Base-by-base conservation (phyloP, 2,113 vertebrate genomes). In the Psophia crepitans region DNA sequence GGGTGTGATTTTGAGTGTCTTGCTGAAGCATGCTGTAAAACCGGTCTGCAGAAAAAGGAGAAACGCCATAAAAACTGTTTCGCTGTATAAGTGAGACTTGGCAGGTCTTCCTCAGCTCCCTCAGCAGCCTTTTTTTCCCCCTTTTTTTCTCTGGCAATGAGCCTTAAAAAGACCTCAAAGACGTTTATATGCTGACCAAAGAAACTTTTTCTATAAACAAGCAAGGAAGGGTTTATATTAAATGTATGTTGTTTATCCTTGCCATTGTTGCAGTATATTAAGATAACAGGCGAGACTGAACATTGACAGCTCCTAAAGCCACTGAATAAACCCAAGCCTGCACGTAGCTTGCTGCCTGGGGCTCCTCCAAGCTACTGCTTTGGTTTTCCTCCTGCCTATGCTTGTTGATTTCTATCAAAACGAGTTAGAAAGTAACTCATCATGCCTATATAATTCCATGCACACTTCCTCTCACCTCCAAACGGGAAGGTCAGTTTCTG, bases 381-480 rank as follows among this genome's bases (percentile, higher is more conserved):
- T 84, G 56, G 30, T 90, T 96, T 94, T 93, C 71, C 69, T 95
- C 75, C 49, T 89, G 87, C 54, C 66, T 76, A 17, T 87, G 90
- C 93, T 97, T 97, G 91, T 97, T 98, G 93, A 94, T 97, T 94
- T 91, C 96, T 95, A 96, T 97, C 97, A 96, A 97, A 97, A 93
- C 4, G 69, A 91, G 96, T 97, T 93, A 97, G 91, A 97, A 94
- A 97, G 94, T 90, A 95, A 71, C 95, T 96, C 96, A 90, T 93
- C 95, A 96, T 84, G 81, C 87, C 94, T 74, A 54, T 94, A 87
- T 95, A 97, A 96, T 97, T 95, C 94, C 92, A 84, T 79, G 70
- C 86, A 96, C 96, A 97, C 96, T 98, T 98, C 98, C 97, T 98
- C 95, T 98, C 98, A 98, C 98, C 97, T 98, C 96, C 73, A 71